Evolutionary conservation across 2,113 vertebrate genomes (phyloP).

Genomic region (Mastomys natalensis): DNA sequence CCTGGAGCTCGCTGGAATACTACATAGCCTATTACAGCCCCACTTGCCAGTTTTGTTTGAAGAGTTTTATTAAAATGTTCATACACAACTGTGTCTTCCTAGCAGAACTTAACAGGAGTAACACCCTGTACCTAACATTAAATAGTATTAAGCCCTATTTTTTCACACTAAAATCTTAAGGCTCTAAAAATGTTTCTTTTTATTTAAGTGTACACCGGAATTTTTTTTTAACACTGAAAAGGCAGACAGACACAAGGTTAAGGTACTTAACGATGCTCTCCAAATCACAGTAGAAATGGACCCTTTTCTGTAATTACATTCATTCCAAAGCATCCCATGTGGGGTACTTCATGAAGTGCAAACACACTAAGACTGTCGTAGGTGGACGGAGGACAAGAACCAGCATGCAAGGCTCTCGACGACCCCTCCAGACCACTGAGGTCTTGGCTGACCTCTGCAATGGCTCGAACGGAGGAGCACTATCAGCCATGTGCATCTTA

Average conservation of each 20-base stretch:
- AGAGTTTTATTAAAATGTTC: slow-evolving; percentile 73
- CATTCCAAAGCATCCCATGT: not conserved
- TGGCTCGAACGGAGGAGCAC: not conserved
- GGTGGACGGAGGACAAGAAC: not conserved
- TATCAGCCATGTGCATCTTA: slow-evolving; percentile 16
- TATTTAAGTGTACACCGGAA: not conserved
- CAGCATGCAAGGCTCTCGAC: not conserved
- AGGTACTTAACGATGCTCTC: not conserved
- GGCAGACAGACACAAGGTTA: not conserved
- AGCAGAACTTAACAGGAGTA: slow-evolving; percentile 22
- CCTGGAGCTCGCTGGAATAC: slow-evolving; percentile 62
- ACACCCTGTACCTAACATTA: slow-evolving; percentile 34
- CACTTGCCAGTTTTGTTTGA: slow-evolving; percentile 12
- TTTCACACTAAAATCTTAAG: slow-evolving; percentile 42
- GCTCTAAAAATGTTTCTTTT: slow-evolving; percentile 36
- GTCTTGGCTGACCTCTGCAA: not conserved
- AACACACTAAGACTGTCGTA: not conserved
- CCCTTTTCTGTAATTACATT: not conserved
- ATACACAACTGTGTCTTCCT: slow-evolving; percentile 59
- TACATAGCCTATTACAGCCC: slow-evolving; percentile 50
- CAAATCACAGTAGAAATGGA: not conserved
- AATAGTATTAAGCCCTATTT: slow-evolving; percentile 21
- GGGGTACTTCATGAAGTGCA: not conserved
- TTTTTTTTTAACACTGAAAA: slow-evolving; percentile 43
- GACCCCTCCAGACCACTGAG: not conserved